Conservation (phyloP, 2,113 vertebrate genomes). For the Tauraco erythrolophus region DNA sequence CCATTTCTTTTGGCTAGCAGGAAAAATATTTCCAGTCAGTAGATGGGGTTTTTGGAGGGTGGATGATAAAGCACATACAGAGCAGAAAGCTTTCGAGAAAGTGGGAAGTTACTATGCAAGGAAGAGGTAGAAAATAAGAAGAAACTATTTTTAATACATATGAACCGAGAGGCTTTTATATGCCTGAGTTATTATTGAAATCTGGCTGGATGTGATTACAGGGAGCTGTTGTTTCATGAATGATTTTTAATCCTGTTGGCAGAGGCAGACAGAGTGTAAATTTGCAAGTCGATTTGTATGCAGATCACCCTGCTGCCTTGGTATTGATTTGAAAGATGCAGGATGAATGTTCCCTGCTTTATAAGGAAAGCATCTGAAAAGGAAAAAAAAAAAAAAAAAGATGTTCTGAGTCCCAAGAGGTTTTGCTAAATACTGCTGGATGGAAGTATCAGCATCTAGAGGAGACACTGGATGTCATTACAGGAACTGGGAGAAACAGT, state of each 20-base stretch:
- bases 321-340: constrained; percentile 67
- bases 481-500: neutral
- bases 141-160: constrained; percentile 53
- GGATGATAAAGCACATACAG: neutral
- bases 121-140: constrained; percentile 48
- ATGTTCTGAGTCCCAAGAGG: neutral
- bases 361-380: constrained; percentile 17
- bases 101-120: constrained; percentile 26
- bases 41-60: neutral
- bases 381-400: neutral
- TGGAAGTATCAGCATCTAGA: neutral
- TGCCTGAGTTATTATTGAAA: constrained; percentile 63
- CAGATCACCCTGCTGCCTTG: constrained; percentile 45
- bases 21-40: neutral
- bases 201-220: constrained; percentile 67
- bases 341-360: constrained; percentile 30
- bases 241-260: constrained; percentile 68
- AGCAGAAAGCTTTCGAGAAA: constrained; percentile 41
- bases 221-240: constrained; percentile 60
- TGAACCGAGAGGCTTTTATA: constrained; percentile 58
- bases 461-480: neutral
- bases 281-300: constrained; percentile 61
- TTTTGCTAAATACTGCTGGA: constrained; percentile 9
- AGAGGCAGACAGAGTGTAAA: constrained; percentile 37
- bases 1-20: neutral